phyloP scores from a whole-genome alignment of 2,888 invertebrate species.

The Lamellibrachia columna region DNA sequence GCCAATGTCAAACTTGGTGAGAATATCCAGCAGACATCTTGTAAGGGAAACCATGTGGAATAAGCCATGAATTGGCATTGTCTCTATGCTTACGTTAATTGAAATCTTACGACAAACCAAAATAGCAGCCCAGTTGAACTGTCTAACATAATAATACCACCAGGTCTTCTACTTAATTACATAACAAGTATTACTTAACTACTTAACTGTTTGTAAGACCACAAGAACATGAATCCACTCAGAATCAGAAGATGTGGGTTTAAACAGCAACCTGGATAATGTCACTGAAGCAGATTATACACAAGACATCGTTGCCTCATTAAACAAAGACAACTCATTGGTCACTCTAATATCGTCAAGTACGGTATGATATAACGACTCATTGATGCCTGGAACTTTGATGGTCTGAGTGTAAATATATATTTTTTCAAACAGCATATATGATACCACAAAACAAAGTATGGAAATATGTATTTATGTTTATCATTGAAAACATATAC shows the following conservation, averaged over 20 bases:
- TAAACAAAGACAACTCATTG: neutral
- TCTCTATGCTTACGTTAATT: neutral
- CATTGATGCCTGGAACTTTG: neutral
- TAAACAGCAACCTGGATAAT: neutral
- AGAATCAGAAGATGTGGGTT: neutral
- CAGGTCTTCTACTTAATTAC: neutral
- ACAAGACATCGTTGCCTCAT: neutral
- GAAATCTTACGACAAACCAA: neutral
- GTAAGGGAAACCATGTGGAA: neutral
- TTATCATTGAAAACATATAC: neutral
- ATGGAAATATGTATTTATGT: neutral
- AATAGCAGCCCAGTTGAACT: neutral
- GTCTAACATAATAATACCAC: neutral
- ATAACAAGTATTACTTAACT: constrained; percentile 1
- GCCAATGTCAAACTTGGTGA: neutral
- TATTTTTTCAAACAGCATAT: neutral
- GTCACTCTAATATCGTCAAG: neutral
- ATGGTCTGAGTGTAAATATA: neutral
- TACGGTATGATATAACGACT: neutral
- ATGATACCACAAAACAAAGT: neutral
- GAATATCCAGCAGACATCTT: neutral
- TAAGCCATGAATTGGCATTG: neutral
- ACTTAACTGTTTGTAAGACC: neutral
- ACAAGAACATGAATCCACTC: neutral
- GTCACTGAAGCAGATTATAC: neutral